Base-by-base conservation (phyloP, 2,888 invertebrate genomes). In the Papilio elwesi region DNA sequence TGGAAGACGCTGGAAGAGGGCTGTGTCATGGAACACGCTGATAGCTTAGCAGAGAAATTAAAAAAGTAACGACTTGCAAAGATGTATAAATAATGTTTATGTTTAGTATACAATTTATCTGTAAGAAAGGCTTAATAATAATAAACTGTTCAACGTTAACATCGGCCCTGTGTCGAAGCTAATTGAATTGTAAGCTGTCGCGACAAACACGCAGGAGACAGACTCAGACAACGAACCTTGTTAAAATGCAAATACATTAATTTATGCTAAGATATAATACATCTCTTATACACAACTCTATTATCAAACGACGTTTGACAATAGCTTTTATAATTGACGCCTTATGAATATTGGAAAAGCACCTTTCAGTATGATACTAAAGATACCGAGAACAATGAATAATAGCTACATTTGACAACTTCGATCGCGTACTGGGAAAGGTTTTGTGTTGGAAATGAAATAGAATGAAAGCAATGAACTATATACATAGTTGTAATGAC, bases 221-320 rank as follows among this genome's bases (percentile, higher is more conserved):
- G 59, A 59, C 59, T 10, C 59, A 59, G 38, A 59, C 59, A 59
- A 38, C 59, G 38, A n/a, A 7, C 13, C 38, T n/a, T 38, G 2
- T 38, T 59, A 38, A 59, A 12, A 59, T 59, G 59, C 59, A 59
- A 59, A 59, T 59, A 59, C 3, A 59, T 59, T 59, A 38, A 59
- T 59, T 59, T n/a, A 59, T n/a, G 59, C n/a, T 36, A 57, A 57
- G 12, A 57, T 36, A n/a, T n/a, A n/a, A n/a, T n/a, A 57, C 57
- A 13, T 57, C 16, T 55, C 57, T 57, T n/a, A 59, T 38, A 38
- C 38, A 59, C 36, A 38, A 8, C 38, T 38, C 38, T 13, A 59
- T 36, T 59, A 59, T 59, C n/a, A n/a, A 36, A n/a, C 38, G 59
- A 38, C 38, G 13, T 13, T 38, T 38, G 38, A 59, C 59, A 59